Percentiles rank a stretch among this genome's conserved stretches.
Evolutionary conservation across 1,140 invertebrate genomes (phyloP).

Genomic region (Parapsyche elsis): DNA sequence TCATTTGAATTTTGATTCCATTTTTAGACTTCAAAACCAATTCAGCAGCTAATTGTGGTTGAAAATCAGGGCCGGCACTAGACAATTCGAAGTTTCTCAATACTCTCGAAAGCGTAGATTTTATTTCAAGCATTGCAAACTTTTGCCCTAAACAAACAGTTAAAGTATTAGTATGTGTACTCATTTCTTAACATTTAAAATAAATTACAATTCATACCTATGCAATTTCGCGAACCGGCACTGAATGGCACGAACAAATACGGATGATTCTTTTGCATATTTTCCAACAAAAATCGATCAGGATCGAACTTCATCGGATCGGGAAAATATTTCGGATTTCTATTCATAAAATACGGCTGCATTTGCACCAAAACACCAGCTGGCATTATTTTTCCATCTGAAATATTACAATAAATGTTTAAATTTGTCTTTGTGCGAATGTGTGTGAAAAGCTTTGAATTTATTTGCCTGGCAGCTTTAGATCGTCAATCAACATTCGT

Average conservation of each 20-base stretch:
- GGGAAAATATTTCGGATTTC: conserved; percentile 72
- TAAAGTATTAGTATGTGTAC: too few relatives aligned
- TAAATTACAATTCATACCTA: conserved; percentile 64
- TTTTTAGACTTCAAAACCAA: conserved; percentile 41
- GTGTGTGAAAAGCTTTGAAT: too few relatives aligned
- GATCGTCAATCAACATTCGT: conserved; percentile 59
- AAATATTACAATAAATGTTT: conserved; percentile 19
- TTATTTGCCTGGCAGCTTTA: too few relatives aligned
- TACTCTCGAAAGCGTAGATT: conserved; percentile 58
- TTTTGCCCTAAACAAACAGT: conserved; percentile 6
- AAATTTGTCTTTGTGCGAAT: not conserved
- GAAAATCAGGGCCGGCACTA: conserved; percentile 52
- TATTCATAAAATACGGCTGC: conserved; percentile 69
- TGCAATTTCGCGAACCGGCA: conserved; percentile 80
- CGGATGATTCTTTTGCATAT: conserved; percentile 63
- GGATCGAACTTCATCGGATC: conserved; percentile 81
- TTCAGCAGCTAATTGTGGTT: conserved; percentile 23
- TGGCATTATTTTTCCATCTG: conserved; percentile 58
- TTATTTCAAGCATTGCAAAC: conserved; percentile 31
- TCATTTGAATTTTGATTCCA: conserved; percentile 32
- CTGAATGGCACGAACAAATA: conserved; percentile 79
- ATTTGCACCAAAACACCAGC: conserved; percentile 66
- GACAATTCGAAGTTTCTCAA: conserved; percentile 59
- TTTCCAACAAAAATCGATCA: conserved; percentile 76
- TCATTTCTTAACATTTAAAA: not conserved